Base-by-base conservation (phyloP, 2,113 vertebrate genomes). In the Scomber scombrus region DNA sequence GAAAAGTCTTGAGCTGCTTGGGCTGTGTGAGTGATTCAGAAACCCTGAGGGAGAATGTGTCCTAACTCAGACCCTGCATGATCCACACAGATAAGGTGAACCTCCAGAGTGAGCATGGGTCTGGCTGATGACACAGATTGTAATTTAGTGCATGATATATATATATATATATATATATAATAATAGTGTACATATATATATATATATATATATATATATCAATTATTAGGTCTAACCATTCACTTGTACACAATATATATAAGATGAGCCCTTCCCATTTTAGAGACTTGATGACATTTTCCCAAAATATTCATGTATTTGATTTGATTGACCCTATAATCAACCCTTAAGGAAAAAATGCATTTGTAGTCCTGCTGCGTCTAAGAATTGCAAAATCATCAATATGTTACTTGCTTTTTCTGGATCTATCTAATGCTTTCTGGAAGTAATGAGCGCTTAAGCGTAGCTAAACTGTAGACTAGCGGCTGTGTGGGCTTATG, bases 11-110 rank as follows among this genome's bases (percentile, higher is more conserved):
- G 34, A 9, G 34, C 34, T 40, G 34, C 7, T 2, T 26, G 13
- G n/a, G 2, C 19, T 31, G 47, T 52, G 14, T 5, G 34, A 56
- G 57, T 56, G 74, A 64, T 70, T 76, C 58, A 68, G 57, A 40
- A 70, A 19, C 69, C 68, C 51, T 29, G 34, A 82, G 26, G 26
- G 34, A 46, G 26, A 49, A 45, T 40, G 47, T 34, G 52, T 40
- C 54, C 51, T 13, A n/a, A 31, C 13, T 3, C 63, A 31, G 64
- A 34, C 65, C 19, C 34, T 50, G 23, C 5, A 18, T 3, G 19
- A 47, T n/a, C 40, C 43, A n/a, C n/a, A 45, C 9, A 69, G 29
- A n/a, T 29, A 52, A 60, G 50, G 60, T 47, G 43, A 23, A 15
- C 26, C 26, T 18, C 54, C 31, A 18, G 16, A 62, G 57, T 26